Percentiles rank a stretch among this genome's conserved stretches.
Evolutionary conservation across 2,888 invertebrate species (phyloP).

Genomic region (Proisotoma minuta): DNA sequence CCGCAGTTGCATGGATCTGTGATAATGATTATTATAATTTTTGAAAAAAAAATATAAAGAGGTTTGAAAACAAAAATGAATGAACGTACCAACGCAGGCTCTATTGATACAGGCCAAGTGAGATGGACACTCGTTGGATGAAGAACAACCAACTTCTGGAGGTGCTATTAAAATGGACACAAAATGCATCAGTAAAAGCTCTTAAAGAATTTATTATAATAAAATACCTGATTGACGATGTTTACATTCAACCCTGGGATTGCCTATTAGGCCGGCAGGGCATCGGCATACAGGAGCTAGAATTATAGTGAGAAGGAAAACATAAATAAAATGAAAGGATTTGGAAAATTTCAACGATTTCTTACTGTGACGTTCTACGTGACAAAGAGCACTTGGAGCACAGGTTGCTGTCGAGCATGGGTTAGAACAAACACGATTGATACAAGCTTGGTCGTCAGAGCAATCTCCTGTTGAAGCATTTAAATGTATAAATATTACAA

Average conservation of each 20-base stretch:
- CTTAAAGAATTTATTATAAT: slow-evolving; percentile 1
- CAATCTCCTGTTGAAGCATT: too few relatives aligned
- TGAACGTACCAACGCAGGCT: slow-evolving; percentile 64
- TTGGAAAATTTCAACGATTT: background rate
- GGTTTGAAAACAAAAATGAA: slow-evolving; percentile 67
- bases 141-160: slow-evolving; percentile 64
- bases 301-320: too few relatives aligned
- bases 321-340: background rate
- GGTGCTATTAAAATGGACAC: slow-evolving; percentile 52
- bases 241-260: slow-evolving; percentile 66
- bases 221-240: slow-evolving; percentile 60
- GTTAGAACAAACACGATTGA: slow-evolving; percentile 65
- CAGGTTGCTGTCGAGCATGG: slow-evolving; percentile 72
- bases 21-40: background rate
- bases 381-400: slow-evolving; percentile 74
- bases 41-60: background rate
- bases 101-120: slow-evolving; percentile 78
- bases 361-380: slow-evolving; percentile 64
- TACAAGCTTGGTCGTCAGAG: slow-evolving; percentile 66
- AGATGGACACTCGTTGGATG: slow-evolving; percentile 73
- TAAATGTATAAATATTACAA: too few relatives aligned
- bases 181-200: background rate
- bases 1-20: slow-evolving; percentile 54
- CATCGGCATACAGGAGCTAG: slow-evolving; percentile 67
- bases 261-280: slow-evolving; percentile 71